These are phyloP conservation scores for Xylocopa sonorina DNA, from an alignment of 1,140 invertebrate species.

Conservation along the genomic window DNA sequence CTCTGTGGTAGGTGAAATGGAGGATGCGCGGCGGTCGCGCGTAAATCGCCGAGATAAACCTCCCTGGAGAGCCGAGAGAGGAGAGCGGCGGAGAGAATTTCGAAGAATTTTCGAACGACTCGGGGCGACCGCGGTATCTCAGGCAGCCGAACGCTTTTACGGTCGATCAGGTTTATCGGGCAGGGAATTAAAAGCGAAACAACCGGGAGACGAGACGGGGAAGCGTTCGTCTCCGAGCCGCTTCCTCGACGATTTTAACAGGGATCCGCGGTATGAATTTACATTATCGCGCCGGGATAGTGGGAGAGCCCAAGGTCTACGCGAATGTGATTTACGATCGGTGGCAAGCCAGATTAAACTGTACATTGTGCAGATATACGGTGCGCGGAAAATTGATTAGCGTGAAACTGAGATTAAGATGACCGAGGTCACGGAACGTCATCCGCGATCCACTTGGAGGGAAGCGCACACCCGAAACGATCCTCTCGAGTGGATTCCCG, in stretches of 20 bases:
- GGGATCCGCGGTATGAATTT: conserved; percentile 20
- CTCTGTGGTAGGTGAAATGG: conserved; percentile 7
- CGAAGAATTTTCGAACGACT: not conserved
- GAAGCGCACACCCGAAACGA: not conserved
- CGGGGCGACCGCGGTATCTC: not conserved
- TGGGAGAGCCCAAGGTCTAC: conserved; percentile 19
- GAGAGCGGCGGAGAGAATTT: conserved; percentile 1
- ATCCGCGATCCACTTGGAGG: not conserved
- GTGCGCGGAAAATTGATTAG: conserved; percentile 17
- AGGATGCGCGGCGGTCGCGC: not conserved
- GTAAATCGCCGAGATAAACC: not conserved
- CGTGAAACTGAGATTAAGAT: conserved; percentile 42
- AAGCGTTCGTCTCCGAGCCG: conserved; percentile 22
- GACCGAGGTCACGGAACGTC: conserved; percentile 18
- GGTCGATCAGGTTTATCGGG: conserved; percentile 21
- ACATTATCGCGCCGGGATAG: conserved; percentile 20
- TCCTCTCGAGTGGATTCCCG: too few relatives aligned
- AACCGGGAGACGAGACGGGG: conserved; percentile 24
- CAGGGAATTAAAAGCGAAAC: conserved; percentile 26
- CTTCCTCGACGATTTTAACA: conserved; percentile 15
- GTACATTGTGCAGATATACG: not conserved
- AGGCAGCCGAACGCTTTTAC: conserved; percentile 16
- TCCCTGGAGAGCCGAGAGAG: not conserved
- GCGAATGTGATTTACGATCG: conserved; percentile 35
- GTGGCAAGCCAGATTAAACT: conserved; percentile 5